Base-by-base conservation (phyloP, 2,888 invertebrate species). In the Parnassius glacialis region DNA sequence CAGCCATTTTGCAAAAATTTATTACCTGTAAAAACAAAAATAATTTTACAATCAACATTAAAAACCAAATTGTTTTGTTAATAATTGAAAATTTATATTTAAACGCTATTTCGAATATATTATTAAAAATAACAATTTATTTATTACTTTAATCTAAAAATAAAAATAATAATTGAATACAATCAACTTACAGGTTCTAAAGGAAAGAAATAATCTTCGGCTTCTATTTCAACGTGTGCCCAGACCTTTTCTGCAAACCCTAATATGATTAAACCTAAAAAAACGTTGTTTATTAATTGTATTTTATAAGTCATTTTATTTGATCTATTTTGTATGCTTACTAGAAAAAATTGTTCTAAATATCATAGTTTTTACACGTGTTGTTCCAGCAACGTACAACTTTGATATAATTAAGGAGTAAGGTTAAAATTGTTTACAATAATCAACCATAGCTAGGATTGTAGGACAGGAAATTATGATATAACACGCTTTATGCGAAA, bases 131-230 rank as follows among this genome's bases (percentile, higher is more conserved):
- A 5, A 34, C 5, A 34, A 34, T 7, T 0, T 34, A 7, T 34
- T 34, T 34, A 34, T 34, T 34, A 34, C 34, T 34, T 34, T 34
- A 7, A 34, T 0, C 5, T 45, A 11, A 10, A 53, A 16, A 52
- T 41, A 34, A 50, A 12, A 25, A 20, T 13, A 43, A 45, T 13
- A 34, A 52, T 25, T n/a, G 25, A 50, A 48, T 25, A 48, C 11
- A 50, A 57, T 50, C 20, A 47, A 64, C 73, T 74, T 72, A 89
- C 89, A 72, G 89, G 87, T 71, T 89, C 90, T 71, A 91, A 69
- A 13, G 90, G 90, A 65, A 91, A 91, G 70, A 89, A 90, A 64
- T 90, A 91, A 71, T 91, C 90, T 70, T 91, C 90, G 2, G 90
- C 84, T 72, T 91, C 90, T 64, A 90, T 85, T 78, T 91, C 90